phyloP scores from a whole-genome alignment of 2,113 vertebrate genomes.

The Fregetta grallaria region DNA sequence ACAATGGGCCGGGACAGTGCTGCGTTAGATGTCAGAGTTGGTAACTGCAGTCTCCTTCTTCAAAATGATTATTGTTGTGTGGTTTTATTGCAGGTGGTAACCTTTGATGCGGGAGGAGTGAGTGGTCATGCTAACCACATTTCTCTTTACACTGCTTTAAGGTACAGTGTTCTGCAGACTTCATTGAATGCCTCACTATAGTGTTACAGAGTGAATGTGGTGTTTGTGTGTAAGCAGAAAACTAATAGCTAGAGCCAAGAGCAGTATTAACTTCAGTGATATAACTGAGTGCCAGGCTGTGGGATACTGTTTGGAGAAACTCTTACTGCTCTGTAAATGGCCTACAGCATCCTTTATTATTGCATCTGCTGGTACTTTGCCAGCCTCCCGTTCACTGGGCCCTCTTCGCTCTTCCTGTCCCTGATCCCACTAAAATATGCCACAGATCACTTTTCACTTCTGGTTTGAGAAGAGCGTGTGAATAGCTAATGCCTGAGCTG shows the following conservation, averaged over 20 bases:
- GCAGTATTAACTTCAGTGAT: neutral
- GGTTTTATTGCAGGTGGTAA: constrained; percentile 85
- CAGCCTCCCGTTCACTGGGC: neutral
- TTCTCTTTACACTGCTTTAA: constrained; percentile 81
- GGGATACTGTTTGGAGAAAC: neutral
- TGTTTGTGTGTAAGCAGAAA: neutral
- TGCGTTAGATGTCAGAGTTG: neutral
- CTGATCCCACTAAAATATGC: neutral
- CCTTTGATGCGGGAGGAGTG: constrained; percentile 90
- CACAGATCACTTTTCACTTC: neutral
- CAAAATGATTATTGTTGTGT: neutral
- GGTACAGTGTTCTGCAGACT: constrained; percentile 68
- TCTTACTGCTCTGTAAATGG: neutral
- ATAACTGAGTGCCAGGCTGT: neutral
- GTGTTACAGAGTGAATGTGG: neutral
- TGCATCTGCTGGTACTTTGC: neutral
- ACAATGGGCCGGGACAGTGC: neutral
- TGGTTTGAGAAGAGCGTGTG: neutral
- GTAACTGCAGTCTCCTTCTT: neutral
- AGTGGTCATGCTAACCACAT: constrained; percentile 91
- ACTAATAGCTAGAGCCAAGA: neutral
- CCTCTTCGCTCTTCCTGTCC: neutral
- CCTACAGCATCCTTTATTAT: neutral
- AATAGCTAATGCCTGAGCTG: neutral
- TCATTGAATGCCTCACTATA: neutral